Evolutionary conservation across 2,113 vertebrate genomes (phyloP).

Genomic region (Oncorhynchus keta): DNA sequence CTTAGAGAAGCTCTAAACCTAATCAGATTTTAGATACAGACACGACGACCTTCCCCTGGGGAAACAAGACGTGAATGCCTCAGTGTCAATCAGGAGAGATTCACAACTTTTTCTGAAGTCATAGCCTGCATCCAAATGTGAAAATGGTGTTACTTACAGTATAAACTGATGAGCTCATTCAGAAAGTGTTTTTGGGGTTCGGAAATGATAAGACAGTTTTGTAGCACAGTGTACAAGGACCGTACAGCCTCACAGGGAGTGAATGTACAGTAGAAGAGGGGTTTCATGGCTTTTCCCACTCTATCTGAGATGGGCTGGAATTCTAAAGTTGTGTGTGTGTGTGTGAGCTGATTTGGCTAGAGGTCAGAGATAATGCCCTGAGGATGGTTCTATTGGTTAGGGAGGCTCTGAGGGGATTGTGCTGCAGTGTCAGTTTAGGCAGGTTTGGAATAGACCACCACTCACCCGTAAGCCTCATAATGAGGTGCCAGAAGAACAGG

Average conservation of each 20-base stretch:
- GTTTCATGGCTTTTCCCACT: too few species aligned
- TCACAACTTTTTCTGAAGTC: not conserved
- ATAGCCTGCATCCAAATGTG: not conserved
- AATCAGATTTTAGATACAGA: slow-evolving; percentile 6
- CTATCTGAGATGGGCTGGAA: too few species aligned
- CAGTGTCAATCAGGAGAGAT: not conserved
- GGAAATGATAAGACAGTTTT: not conserved
- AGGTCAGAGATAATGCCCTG: not conserved
- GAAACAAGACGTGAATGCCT: not conserved
- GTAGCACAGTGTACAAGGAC: too few species aligned
- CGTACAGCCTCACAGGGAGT: too few species aligned
- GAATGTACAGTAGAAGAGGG: too few species aligned
- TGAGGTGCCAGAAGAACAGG: slow-evolving; percentile 58
- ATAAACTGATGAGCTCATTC: not conserved
- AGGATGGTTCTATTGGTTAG: not conserved
- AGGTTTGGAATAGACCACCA: slow-evolving; percentile 27
- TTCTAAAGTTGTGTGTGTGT: not conserved
- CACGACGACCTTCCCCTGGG: not conserved
- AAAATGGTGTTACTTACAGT: not conserved
- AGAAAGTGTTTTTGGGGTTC: not conserved
- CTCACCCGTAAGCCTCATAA: slow-evolving; percentile 52
- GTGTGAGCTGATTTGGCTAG: not conserved
- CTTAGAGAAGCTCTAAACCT: slow-evolving; percentile 11
- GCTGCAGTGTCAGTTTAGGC: slow-evolving; percentile 22
- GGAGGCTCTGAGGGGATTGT: slow-evolving; percentile 6